A percentile compares a stretch with the other conserved stretches of the same genome.
Evolutionary conservation across 2,888 invertebrate genomes (phyloP).

Genomic region (Anthrax anthrax): DNA sequence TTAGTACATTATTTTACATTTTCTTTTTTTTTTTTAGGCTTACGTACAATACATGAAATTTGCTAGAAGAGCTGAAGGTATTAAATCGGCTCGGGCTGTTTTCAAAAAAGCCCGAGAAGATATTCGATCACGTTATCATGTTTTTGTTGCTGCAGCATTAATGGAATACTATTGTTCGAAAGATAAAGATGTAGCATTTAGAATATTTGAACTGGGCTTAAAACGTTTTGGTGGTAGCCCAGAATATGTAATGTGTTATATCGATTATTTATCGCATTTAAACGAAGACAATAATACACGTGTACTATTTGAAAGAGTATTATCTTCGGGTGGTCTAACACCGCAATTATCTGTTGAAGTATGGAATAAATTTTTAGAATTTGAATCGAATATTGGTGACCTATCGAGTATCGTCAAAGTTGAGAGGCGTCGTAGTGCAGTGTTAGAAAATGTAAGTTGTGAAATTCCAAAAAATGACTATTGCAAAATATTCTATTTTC

Average conservation of each 20-base stretch:
- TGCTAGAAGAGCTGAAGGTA: conserved; percentile 90
- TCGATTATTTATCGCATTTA: conserved; percentile 92
- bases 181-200: conserved; percentile 90
- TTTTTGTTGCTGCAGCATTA: conserved; percentile 90
- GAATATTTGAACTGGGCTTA: conserved; percentile 92
- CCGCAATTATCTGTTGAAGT: conserved; percentile 92
- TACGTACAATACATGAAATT: conserved; percentile 99
- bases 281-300: conserved; percentile 99
- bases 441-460: conserved; percentile 64
- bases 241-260: conserved; percentile 89
- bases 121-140: conserved; percentile 66
- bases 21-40: conserved; percentile 41
- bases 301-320: conserved; percentile 93
- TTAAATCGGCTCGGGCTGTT: conserved; percentile 86
- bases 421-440: conserved; percentile 80
- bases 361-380: conserved; percentile 97
- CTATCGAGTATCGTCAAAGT: conserved; percentile 94
- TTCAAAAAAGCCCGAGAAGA: conserved; percentile 95
- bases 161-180: conserved; percentile 99
- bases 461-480: neutral
- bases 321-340: conserved; percentile 81
- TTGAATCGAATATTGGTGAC: conserved; percentile 97
- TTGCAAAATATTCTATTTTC: too few species aligned
- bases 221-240: conserved; percentile 93
- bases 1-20: neutral